Evolutionary conservation across 1,140 invertebrate species (phyloP), one percentile per base, ranked within the genome.

Genomic region (Aphelinus atriplicis): DNA sequence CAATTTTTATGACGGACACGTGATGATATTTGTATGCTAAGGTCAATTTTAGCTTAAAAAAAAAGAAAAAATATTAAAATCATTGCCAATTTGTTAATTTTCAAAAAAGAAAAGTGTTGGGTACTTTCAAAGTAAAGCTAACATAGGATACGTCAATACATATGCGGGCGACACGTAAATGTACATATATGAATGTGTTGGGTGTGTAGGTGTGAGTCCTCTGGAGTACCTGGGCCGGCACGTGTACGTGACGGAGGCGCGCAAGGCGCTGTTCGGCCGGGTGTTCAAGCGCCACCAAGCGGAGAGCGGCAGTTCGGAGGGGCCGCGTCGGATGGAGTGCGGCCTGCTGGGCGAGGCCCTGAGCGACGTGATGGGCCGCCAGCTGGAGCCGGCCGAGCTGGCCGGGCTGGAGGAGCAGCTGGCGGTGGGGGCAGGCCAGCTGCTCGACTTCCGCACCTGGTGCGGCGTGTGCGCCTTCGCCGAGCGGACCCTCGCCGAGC

Each of bases 401-500:
- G 80, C 78, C 3, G 78, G 69, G 7, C 80, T 89, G 26, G 89
- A 92, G 61, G 82, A 81, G 51, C 73, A 71, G 46, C 80, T 91
- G 2, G 85, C 92, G 74, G 89, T 90, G 84, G 81, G 87, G 1
- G 81, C 85, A 43, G 81, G 83, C 1, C 88, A 90, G 62, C 82
- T 87, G 1, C 77, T 93, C 42, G 89, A 91, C 81, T 93, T 92
- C 81, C 87, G 91, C 58, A 90, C 89, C 2, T 94, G 92, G 90
- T 92, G 92, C 79, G 92, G 92, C 7, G 81, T 93, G 26, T 93
- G 92, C 79, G 92, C 91, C 0, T 84, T 91, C 3, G 91, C 90
- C 77, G 92, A 94, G 81, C 85, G 93, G 71, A 81, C 92, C 58
- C 84, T 91, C 3, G 89, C 89, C 46, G 81, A 88, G 10, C 85